Evolutionary conservation across 2,113 vertebrate species (phyloP).

Genomic region (Argyrosomus japonicus): DNA sequence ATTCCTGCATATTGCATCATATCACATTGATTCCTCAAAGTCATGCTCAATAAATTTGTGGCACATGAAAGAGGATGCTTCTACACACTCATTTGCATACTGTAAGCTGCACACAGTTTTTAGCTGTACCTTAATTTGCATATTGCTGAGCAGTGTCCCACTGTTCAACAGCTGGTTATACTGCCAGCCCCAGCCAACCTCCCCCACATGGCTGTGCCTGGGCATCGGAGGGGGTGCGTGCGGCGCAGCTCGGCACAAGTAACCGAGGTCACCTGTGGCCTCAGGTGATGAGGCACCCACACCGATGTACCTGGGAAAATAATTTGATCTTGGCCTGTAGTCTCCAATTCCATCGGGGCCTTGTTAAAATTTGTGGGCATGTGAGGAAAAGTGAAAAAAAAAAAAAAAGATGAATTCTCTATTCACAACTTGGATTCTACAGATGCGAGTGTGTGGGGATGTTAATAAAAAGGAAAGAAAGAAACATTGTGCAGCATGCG

Average conservation of each 20-base stretch:
- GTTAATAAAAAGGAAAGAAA: not conserved
- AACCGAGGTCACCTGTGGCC: conserved; percentile 78
- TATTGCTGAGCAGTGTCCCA: conserved; percentile 70
- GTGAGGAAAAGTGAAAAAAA: not conserved
- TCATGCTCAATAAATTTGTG: conserved; percentile 1
- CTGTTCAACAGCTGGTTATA: conserved; percentile 76
- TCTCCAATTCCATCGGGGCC: conserved; percentile 84
- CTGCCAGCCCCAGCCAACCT: conserved; percentile 83
- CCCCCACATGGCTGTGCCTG: conserved; percentile 72
- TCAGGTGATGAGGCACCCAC: conserved; percentile 61
- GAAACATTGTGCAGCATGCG: too few relatives aligned
- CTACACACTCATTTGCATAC: conserved; percentile 1
- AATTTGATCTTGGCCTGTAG: conserved; percentile 78
- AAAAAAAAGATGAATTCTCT: not conserved
- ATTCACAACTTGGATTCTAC: not conserved
- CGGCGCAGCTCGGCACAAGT: conserved; percentile 75
- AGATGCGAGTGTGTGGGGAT: not conserved
- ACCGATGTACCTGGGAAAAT: conserved; percentile 72
- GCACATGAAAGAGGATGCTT: not conserved
- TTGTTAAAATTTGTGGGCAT: conserved; percentile 49
- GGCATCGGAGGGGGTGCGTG: not conserved
- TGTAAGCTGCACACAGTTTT: not conserved
- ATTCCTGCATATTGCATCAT: not conserved
- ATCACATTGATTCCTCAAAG: conserved; percentile 2
- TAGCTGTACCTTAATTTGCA: conserved; percentile 82